A percentile compares a stretch with the other conserved stretches of the same genome.
Conservation (phyloP, 2,797 vertebrate species). For the Garrulus glandarius region DNA sequence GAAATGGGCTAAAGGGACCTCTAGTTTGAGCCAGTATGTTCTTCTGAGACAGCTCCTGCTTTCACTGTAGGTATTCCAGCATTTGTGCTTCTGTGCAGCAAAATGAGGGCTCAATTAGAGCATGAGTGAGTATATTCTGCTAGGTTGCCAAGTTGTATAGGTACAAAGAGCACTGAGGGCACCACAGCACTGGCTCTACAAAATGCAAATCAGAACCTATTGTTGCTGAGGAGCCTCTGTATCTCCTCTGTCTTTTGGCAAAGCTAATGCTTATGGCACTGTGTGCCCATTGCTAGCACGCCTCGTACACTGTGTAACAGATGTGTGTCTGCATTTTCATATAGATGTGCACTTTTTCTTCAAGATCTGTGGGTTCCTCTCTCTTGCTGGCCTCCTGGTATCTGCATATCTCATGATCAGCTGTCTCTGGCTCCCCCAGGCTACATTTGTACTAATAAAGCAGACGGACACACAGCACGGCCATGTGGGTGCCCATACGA, state of each 20-base stretch:
- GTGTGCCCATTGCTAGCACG: neutral
- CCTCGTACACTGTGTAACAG: fast-evolving
- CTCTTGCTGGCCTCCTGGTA: neutral
- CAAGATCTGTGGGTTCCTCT: neutral
- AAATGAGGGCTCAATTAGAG: neutral
- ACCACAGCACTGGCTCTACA: neutral
- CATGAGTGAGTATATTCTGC: neutral
- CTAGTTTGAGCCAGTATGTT: neutral
- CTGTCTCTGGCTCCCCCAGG: neutral
- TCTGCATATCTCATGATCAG: neutral
- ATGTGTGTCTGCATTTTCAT: neutral
- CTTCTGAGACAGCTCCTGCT: neutral
- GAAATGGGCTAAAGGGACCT: neutral
- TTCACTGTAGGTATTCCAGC: neutral
- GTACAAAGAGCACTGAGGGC: neutral
- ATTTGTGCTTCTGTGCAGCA: neutral
- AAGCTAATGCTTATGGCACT: neutral
- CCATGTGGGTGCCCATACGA: fast-evolving
- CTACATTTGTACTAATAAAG: neutral
- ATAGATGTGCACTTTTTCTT: fast-evolving
- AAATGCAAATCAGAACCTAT: neutral
- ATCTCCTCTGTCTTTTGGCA: neutral
- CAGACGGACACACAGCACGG: neutral
- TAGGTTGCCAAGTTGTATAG: neutral
- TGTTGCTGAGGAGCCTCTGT: neutral